Evolutionary conservation across 2,888 invertebrate genomes (phyloP).

Genomic region (Agriotes lineatus): DNA sequence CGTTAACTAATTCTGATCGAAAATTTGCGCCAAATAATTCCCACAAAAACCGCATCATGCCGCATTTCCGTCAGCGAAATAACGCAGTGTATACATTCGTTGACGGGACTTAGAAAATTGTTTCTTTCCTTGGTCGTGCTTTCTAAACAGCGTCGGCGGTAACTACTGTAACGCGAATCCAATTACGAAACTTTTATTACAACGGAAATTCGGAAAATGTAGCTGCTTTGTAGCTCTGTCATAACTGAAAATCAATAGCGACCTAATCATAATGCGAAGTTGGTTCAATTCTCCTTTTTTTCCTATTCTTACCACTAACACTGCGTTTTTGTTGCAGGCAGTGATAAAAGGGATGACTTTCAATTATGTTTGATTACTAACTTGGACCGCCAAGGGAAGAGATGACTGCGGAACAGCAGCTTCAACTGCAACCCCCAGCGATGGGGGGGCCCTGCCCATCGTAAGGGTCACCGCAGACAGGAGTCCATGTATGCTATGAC

Average conservation of each 20-base stretch:
- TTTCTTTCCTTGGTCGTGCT: background rate
- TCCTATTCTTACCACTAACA: too few relatives aligned
- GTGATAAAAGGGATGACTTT: constrained; percentile 1
- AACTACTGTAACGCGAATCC: background rate
- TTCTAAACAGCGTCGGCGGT: background rate
- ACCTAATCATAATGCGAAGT: background rate
- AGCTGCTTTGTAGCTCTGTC: background rate
- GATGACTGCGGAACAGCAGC: constrained; percentile 39
- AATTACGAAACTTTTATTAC: constrained; percentile 4
- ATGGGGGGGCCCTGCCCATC: constrained; percentile 50
- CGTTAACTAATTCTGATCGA: too few relatives aligned
- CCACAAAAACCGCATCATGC: background rate
- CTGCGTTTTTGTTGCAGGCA: constrained; percentile 12
- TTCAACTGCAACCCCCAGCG: constrained; percentile 31
- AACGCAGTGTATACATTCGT: background rate
- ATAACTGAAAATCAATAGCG: background rate
- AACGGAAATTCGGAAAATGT: background rate
- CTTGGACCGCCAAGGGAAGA: background rate
- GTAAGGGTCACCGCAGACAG: constrained; percentile 74
- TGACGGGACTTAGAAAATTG: background rate
- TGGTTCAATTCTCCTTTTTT: too few relatives aligned
- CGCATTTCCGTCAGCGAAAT: background rate
- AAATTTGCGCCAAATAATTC: too few relatives aligned
- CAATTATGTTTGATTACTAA: constrained; percentile 6
- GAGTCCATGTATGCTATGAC: constrained; percentile 93